A percentile compares a stretch with the other conserved stretches of the same genome.
These are phyloP conservation scores for Montipora sp. DNA, from an alignment of 64 coral and sea anemone species.

Conservation along the genomic window DNA sequence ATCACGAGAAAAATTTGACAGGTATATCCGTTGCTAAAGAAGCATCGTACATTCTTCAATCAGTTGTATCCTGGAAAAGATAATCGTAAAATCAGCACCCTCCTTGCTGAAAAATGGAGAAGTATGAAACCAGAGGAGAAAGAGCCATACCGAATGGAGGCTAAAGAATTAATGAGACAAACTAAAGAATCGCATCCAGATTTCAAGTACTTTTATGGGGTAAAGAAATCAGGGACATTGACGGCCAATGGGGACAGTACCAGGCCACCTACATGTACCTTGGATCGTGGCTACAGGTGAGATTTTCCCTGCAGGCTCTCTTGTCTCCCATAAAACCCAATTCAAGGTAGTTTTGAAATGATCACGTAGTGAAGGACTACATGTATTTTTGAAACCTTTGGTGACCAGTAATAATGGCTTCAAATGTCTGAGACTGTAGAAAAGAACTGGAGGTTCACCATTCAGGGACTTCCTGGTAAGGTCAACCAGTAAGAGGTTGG, in stretches of 20 bases:
- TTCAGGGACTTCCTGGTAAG: too few relatives aligned
- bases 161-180: conserved; percentile 53
- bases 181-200: conserved; percentile 66
- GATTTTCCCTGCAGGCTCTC: not conserved
- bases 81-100: conserved; percentile 62
- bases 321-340: too few relatives aligned
- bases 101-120: conserved; percentile 57
- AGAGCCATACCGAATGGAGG: conserved; percentile 41
- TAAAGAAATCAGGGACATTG: not conserved
- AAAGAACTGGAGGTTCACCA: too few relatives aligned
- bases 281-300: conserved; percentile 21
- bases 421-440: too few relatives aligned
- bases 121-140: conserved; percentile 54
- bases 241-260: not conserved
- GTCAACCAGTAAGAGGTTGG: too few relatives aligned
- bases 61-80: conserved; percentile 52
- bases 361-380: too few relatives aligned
- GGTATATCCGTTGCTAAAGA: too few relatives aligned
- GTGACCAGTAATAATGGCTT: too few relatives aligned
- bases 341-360: too few relatives aligned
- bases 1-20: too few relatives aligned
- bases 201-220: conserved; percentile 56
- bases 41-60: conserved; percentile 44
- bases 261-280: not conserved
- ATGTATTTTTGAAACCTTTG: too few relatives aligned